Conservation (phyloP, 2,797 vertebrate species). For the Smutsia gigantea region DNA sequence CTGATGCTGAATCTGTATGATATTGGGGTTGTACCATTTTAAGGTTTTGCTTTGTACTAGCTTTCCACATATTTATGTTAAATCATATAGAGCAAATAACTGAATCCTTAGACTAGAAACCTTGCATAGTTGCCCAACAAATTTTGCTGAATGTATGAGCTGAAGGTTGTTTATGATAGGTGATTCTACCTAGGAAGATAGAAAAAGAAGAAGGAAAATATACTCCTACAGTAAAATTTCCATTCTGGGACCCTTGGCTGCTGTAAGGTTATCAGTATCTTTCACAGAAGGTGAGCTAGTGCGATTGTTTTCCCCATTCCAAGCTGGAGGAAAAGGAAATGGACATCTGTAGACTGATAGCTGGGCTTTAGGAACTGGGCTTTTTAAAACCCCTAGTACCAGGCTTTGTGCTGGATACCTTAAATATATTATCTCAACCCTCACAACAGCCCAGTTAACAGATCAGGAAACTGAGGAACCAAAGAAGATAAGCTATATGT, state of each 20-base stretch:
- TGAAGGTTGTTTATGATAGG: background rate
- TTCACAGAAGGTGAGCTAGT: background rate
- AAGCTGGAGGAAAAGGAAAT: background rate
- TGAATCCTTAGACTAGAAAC: background rate
- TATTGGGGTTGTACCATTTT: background rate
- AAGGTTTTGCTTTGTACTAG: background rate
- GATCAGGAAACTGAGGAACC: background rate
- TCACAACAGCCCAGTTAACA: background rate
- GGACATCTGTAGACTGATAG: fast-evolving
- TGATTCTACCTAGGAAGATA: background rate
- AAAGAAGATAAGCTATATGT: background rate
- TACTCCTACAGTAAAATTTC: background rate
- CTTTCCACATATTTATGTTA: background rate
- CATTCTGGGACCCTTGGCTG: background rate
- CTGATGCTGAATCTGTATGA: background rate
- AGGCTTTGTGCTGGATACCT: background rate
- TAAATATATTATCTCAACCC: fast-evolving
- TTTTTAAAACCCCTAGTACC: background rate
- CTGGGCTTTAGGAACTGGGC: fast-evolving
- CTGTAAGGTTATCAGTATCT: background rate
- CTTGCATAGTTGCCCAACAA: background rate
- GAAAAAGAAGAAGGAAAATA: background rate
- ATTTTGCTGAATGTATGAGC: background rate
- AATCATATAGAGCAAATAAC: background rate
- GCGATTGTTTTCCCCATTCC: background rate